Conservation (phyloP, 2,888 invertebrate species). For the Lomographa bimaculata region DNA sequence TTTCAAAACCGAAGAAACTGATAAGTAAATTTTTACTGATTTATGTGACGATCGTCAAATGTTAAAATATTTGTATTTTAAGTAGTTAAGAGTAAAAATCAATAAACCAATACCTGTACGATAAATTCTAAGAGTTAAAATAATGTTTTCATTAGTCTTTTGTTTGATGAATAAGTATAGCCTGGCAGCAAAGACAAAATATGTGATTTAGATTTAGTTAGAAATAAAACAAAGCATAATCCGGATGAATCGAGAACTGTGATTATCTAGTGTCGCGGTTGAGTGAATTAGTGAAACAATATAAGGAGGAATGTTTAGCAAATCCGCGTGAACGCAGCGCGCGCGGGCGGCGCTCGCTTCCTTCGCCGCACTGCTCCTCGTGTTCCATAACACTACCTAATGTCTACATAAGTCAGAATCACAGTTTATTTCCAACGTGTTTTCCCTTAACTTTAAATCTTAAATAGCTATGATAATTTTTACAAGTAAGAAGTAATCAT, state of each 20-base stretch:
- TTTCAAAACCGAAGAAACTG: slow-evolving; percentile 33
- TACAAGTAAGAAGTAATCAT: slow-evolving; percentile 69
- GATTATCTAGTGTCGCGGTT: no score
- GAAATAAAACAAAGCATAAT: no score
- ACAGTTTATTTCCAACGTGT: slow-evolving; percentile 83
- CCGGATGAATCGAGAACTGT: no score
- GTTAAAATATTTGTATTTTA: no score
- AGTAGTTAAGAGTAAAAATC: no score
- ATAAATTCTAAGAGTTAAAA: slow-evolving; percentile 39
- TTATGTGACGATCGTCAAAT: no score
- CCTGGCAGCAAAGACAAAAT: slow-evolving; percentile 5
- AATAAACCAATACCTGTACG: no score
- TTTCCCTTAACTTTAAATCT: slow-evolving; percentile 65
- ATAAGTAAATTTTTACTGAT: no score
- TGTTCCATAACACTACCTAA: slow-evolving; percentile 72
- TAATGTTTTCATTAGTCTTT: slow-evolving; percentile 31
- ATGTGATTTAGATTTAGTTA: neutral
- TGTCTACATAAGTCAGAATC: slow-evolving; percentile 82
- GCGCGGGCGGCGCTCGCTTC: slow-evolving; percentile 30
- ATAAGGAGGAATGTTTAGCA: slow-evolving; percentile 31
- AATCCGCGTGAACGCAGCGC: no score
- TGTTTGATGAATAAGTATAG: slow-evolving; percentile 26
- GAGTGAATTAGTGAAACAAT: no score
- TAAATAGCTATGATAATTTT: slow-evolving; percentile 59
- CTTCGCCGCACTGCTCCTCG: slow-evolving; percentile 49